Base-by-base conservation (phyloP, 1,140 invertebrate genomes). In the Drosophila sucinea region DNA sequence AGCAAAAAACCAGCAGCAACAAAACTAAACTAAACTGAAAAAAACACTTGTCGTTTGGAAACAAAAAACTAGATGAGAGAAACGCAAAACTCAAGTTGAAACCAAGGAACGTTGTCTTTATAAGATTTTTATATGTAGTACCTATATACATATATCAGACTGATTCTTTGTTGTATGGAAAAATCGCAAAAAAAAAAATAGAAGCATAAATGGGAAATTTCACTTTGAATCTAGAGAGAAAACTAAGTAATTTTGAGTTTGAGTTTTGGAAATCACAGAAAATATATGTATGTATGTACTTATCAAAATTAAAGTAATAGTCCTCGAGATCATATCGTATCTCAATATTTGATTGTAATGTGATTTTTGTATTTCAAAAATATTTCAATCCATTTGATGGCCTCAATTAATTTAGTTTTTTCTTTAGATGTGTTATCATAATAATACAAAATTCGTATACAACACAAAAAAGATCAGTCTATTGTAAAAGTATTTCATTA, bases 401-500 rank as follows among this genome's bases (percentile, higher is more conserved):
- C 33, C 33, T 17, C 17, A 17, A 17, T 17, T 17, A 38, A 30
- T 38, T 51, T 51, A 25, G 23, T 51, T 27, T 51, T 51, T 25
- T 27, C 44, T 51, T 51, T 51, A 27, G 25, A 51, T 41, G n/a
- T 41, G 40, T 3, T 17, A 44, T 6, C 23, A 44, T 5, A 44
- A 44, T 23, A 47, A 47, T 23, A 23, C 6, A 0, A 47, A 47
- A 41, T 38, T 35, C 3, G 11, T 54, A 30, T 60, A 25, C 54
- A 25, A 63, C 35, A 47, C 23, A 25, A 58, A 17, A 58, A 32
- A 58, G 23, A 40, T 51, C 44, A 51, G 44, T 51, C 44, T 51
- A 51, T 27, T 51, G 44, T 51, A 27, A 51, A 51, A 51, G 44
- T 51, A 51, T 51, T 51, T 51, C 44, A 51, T 51, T 51, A 58